Evolutionary conservation across 2,113 vertebrate genomes (phyloP), one percentile per base, ranked within the genome.

Genomic region (Glareola pratincola): DNA sequence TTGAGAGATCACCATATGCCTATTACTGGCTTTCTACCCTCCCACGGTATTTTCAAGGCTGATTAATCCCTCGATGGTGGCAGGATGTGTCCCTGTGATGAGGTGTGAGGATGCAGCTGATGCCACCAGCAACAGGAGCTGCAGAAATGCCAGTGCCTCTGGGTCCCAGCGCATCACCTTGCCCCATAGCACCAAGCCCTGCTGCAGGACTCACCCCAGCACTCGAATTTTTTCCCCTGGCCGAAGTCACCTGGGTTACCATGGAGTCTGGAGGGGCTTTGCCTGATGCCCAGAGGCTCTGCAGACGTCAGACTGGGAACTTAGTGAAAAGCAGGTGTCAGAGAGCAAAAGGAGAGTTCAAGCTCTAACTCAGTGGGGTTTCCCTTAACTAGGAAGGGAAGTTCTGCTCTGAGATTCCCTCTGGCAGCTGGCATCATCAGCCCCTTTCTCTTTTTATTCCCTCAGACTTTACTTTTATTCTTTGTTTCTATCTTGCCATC

Each of bases 361-460:
- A 79, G 29, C 19, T 37, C 24, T 57, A 27, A 6, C 23, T 73
- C 32, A 0, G 0, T 12, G 8, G 43, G 30, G 13, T 48, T 84
- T 69, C 72, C 57, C 57, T 88, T 32, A 34, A 34, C 32, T 29
- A 1, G 48, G 56, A 81, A 45, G 77, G 5, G 8, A 87, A 77
- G 12, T 57, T 34, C 24, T 69, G 41, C 24, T 80, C 47, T 0
- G 1, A 62, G 8, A 39, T 13, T 89, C 57, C 36, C 37, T 84
- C 54, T 71, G 37, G 64, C 77, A 81, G 47, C 24, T 80, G 93
- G 43, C 47, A 54, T 8, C 66, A 3, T 63, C 73, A 62, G 30
- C 39, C 48, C 20, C 4, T 17, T 29, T 21, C 9, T 22, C 17
- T 8, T 32, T 19, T 34, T 12, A 18, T n/a, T 37, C 22, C 43